Conservation (phyloP, 2,888 invertebrate genomes). For the Aplocera efformata region DNA sequence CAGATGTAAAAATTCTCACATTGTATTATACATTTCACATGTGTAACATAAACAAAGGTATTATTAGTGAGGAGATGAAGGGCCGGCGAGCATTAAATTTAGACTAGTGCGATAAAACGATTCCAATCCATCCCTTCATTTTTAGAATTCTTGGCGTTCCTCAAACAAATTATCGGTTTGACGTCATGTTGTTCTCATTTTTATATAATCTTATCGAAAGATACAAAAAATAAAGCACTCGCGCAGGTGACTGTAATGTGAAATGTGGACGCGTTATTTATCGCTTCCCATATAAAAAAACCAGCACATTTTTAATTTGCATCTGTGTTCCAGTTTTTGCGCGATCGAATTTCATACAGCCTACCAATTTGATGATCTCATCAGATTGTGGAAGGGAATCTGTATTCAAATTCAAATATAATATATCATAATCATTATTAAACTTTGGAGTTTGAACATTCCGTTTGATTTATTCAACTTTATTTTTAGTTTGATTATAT, state of each 20-base stretch:
- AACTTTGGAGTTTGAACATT: constrained; percentile 9
- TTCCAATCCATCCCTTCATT: constrained; percentile 53
- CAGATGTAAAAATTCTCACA: constrained; percentile 35
- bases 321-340: constrained; percentile 36
- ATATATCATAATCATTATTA: constrained; percentile 22
- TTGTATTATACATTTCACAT: constrained; percentile 38
- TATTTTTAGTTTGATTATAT: constrained; percentile 11
- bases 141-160: constrained; percentile 47
- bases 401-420: constrained; percentile 28
- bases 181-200: constrained; percentile 7
- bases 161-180: constrained; percentile 21
- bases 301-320: constrained; percentile 33
- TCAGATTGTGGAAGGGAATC: constrained; percentile 35
- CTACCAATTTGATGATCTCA: constrained; percentile 40
- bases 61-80: constrained; percentile 51
- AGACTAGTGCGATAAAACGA: constrained; percentile 52
- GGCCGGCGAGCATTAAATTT: constrained; percentile 50
- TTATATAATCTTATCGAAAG: constrained; percentile 23
- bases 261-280: constrained; percentile 29
- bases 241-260: constrained; percentile 28
- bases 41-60: constrained; percentile 60
- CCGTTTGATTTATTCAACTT: constrained; percentile 16
- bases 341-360: constrained; percentile 32
- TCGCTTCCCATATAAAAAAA: constrained; percentile 24
- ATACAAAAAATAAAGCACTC: constrained; percentile 21